Evolutionary conservation across 2,888 invertebrate genomes (phyloP).

Genomic region (Ichneumon xanthorius): DNA sequence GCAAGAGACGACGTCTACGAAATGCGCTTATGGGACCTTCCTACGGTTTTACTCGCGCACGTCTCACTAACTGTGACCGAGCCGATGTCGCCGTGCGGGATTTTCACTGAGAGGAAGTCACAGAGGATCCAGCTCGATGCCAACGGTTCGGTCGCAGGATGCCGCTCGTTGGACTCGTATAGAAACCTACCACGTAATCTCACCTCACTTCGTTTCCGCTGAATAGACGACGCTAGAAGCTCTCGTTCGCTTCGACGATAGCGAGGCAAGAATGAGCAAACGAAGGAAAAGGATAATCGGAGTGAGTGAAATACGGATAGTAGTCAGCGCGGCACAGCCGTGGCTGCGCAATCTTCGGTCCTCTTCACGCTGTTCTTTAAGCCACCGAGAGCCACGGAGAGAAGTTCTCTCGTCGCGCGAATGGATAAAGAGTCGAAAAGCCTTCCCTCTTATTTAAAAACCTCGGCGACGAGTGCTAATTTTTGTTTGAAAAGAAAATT

Average conservation of each 20-base stretch:
- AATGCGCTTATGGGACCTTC: conserved; percentile 54
- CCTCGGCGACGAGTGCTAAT: conserved; percentile 53
- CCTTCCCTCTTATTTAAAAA: not conserved
- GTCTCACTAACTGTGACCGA: conserved; percentile 61
- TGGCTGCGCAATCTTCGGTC: conserved; percentile 33
- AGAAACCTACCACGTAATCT: conserved; percentile 62
- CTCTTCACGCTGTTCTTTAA: conserved; percentile 35
- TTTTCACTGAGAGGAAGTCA: conserved; percentile 46
- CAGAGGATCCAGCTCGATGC: conserved; percentile 18
- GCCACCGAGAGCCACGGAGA: conserved; percentile 23
- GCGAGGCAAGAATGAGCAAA: conserved; percentile 21
- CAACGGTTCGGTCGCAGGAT: conserved; percentile 38
- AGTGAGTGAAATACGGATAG: conserved; percentile 52
- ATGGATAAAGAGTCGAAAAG: conserved; percentile 29
- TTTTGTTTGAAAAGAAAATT: conserved; percentile 34
- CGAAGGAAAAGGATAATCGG: conserved; percentile 42
- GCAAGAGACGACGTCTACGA: conserved; percentile 40
- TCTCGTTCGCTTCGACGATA: conserved; percentile 52
- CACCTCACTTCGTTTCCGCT: conserved; percentile 68
- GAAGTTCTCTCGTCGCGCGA: conserved; percentile 32
- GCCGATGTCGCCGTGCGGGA: conserved; percentile 48
- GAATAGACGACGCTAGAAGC: conserved; percentile 66
- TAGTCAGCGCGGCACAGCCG: conserved; percentile 32
- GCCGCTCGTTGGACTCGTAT: conserved; percentile 18
- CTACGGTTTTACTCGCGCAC: conserved; percentile 56